These are phyloP conservation scores for Aphelenchoides bicaudatus DNA, from an alignment of 2,888 invertebrate genomes.

Conservation along the genomic window DNA sequence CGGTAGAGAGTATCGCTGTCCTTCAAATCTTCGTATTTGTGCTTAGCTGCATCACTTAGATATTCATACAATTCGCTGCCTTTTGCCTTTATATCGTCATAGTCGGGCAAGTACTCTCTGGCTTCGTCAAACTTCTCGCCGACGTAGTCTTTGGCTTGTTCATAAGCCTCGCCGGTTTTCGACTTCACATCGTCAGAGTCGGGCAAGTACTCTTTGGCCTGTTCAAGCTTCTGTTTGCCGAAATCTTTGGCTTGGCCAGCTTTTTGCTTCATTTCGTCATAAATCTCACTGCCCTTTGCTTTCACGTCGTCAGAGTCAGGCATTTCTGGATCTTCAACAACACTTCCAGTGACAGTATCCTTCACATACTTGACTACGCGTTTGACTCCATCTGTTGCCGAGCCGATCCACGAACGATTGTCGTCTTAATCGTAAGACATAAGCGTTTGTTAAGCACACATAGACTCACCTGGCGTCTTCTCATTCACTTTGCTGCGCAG, in stretches of 20 bases:
- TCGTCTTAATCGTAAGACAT: slow-evolving; percentile 1
- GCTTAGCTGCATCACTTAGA: too few relatives aligned
- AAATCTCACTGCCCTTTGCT: too few relatives aligned
- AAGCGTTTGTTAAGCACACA: not conserved
- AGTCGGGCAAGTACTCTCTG: too few relatives aligned
- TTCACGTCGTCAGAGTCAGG: not conserved
- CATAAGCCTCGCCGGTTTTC: not conserved
- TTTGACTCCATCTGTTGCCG: slow-evolving; percentile 6
- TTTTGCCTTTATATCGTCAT: too few relatives aligned
- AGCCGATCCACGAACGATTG: not conserved
- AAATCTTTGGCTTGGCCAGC: too few relatives aligned
- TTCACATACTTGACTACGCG: slow-evolving; percentile 9
- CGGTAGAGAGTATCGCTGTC: too few relatives aligned
- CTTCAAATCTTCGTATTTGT: too few relatives aligned
- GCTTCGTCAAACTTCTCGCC: too few relatives aligned
- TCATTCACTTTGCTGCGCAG: not conserved
- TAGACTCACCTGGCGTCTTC: not conserved
- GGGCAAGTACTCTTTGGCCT: too few relatives aligned
- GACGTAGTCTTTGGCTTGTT: slow-evolving; percentile 1
- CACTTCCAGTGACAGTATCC: not conserved
- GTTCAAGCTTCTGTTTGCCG: too few relatives aligned
- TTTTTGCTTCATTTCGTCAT: slow-evolving; percentile 3
- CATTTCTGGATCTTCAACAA: not conserved
- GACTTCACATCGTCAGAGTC: too few relatives aligned
- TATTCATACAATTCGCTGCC: too few relatives aligned